Percentiles rank a stretch among this genome's conserved stretches.
Conservation (phyloP, 2,797 vertebrate species). For the Erithacus rubecula region DNA sequence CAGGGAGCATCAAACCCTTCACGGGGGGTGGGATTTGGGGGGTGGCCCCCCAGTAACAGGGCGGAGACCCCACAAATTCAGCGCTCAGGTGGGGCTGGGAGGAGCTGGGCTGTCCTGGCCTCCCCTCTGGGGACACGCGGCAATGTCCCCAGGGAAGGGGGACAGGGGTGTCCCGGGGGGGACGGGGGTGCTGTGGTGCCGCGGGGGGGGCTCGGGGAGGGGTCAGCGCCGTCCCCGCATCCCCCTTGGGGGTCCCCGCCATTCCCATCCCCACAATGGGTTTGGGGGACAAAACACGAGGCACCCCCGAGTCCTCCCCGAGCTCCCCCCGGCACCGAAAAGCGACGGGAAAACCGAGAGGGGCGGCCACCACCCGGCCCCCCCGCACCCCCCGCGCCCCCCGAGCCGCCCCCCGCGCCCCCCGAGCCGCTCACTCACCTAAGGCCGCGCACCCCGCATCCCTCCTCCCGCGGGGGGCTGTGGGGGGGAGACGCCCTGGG, state of each 20-base stretch:
- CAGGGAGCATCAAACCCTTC: background rate
- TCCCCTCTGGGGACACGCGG: background rate
- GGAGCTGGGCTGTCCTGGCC: background rate
- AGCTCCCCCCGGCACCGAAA: too few species aligned
- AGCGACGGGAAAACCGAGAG: background rate
- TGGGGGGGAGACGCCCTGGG: background rate
- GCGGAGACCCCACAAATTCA: background rate
- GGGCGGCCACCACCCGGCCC: too few species aligned
- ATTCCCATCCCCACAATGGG: background rate
- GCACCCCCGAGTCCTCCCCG: too few species aligned
- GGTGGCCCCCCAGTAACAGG: fast-evolving
- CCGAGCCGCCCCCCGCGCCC: background rate
- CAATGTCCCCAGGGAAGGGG: background rate
- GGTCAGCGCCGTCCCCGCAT: background rate
- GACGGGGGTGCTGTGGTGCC: background rate
- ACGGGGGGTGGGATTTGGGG: background rate
- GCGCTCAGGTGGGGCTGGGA: background rate
- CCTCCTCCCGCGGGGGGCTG: background rate
- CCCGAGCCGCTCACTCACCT: background rate
- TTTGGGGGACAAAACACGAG: background rate
- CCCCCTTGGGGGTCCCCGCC: background rate
- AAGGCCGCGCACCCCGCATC: background rate
- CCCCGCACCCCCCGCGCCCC: too few species aligned
- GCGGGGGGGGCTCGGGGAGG: background rate
- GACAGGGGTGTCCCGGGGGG: background rate